Evolutionary conservation across 64 coral and sea anemone species (phyloP).

Genomic region (Cladopsammia gracilis): DNA sequence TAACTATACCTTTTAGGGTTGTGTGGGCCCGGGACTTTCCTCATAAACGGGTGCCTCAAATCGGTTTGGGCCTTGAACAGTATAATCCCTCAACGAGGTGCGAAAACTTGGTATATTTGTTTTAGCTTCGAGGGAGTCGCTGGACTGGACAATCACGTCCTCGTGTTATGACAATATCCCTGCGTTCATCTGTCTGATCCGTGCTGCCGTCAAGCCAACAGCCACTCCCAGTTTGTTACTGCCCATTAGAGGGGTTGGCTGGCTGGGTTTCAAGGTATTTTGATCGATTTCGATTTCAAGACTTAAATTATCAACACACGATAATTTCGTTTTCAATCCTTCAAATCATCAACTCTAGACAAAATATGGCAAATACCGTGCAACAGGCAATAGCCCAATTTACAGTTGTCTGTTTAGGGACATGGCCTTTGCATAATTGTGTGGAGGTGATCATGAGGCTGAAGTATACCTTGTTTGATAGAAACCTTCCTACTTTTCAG

Average conservation of each 20-base stretch:
- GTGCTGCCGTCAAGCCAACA: conserved; percentile 69
- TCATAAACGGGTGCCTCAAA: conserved; percentile 77
- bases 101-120: conserved; percentile 67
- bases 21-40: background rate
- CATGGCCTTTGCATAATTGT: too few species aligned
- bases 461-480: too few species aligned
- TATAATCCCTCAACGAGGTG: conserved; percentile 75
- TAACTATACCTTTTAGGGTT: background rate
- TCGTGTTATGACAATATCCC: background rate
- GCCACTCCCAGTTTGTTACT: conserved; percentile 90
- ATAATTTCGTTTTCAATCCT: too few species aligned
- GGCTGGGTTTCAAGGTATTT: background rate
- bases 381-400: too few species aligned
- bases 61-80: conserved; percentile 67
- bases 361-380: too few species aligned
- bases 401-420: too few species aligned
- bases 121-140: conserved; percentile 2
- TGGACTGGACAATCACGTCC: background rate
- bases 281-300: too few species aligned
- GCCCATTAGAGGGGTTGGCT: conserved; percentile 76
- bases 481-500: too few species aligned
- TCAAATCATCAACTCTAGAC: too few species aligned
- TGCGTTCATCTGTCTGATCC: conserved; percentile 3
- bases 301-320: too few species aligned
- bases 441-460: too few species aligned